Conservation (phyloP, 2,888 invertebrate genomes). For the Epistrophe eligans region DNA sequence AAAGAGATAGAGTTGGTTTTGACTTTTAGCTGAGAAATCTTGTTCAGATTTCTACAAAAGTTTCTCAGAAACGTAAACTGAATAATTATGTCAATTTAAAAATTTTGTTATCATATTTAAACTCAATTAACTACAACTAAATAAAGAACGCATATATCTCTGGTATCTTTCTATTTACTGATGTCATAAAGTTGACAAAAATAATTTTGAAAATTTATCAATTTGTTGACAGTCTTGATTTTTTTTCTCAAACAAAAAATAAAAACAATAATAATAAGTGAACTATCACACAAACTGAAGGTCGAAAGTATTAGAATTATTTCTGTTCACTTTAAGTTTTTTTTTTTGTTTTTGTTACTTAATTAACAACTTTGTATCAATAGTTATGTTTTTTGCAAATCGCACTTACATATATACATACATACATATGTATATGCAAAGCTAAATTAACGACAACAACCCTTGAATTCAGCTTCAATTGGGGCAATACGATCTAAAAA, state of each 20-base stretch:
- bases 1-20: too few species aligned
- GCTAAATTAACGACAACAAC: constrained; percentile 8
- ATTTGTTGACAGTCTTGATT: constrained; percentile 3
- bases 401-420: too few species aligned
- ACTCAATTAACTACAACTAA: neutral
- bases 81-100: too few species aligned
- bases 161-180: neutral
- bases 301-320: neutral
- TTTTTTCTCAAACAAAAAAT: neutral
- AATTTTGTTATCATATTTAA: too few species aligned
- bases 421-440: too few species aligned
- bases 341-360: too few species aligned
- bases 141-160: neutral
- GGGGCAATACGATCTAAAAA: constrained; percentile 6
- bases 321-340: constrained; percentile 5
- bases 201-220: neutral
- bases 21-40: too few species aligned
- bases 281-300: constrained; percentile 6
- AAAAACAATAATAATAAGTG: neutral
- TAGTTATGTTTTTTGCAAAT: constrained; percentile 27
- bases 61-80: too few species aligned
- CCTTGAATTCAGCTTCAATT: constrained; percentile 22
- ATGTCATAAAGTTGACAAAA: neutral
- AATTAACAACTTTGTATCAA: constrained; percentile 31
- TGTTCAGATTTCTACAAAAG: too few species aligned